phyloP scores from a whole-genome alignment of 2,888 invertebrate genomes.

The Ptychoptera contaminata region DNA sequence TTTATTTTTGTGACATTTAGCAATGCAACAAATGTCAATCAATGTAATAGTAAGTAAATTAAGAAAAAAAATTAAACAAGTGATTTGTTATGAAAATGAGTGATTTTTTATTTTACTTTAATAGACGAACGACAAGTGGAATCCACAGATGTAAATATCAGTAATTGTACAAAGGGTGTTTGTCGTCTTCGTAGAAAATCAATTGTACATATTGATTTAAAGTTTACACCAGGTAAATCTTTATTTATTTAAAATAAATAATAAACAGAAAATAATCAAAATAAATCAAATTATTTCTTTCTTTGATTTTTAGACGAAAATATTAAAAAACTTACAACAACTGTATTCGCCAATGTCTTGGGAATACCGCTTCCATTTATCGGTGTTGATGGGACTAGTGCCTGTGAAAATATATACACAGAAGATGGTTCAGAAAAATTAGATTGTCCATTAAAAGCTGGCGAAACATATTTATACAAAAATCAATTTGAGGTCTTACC shows the following conservation, averaged over 20 bases:
- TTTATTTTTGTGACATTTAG: slow-evolving; percentile 18
- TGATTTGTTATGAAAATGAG: background rate
- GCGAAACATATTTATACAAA: slow-evolving; percentile 51
- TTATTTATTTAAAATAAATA: background rate
- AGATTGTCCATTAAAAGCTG: slow-evolving; percentile 51
- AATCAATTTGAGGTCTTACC: slow-evolving; percentile 39
- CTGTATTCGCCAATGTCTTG: slow-evolving; percentile 44
- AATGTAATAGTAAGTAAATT: slow-evolving; percentile 31
- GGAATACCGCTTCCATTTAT: slow-evolving; percentile 54
- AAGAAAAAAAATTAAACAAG: slow-evolving; percentile 1
- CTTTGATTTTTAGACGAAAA: slow-evolving; percentile 36
- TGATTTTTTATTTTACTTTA: slow-evolving; percentile 16
- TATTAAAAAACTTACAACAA: slow-evolving; percentile 36
- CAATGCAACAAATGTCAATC: slow-evolving; percentile 27
- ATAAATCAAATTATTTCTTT: slow-evolving; percentile 4
- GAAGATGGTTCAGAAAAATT: slow-evolving; percentile 39
- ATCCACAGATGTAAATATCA: slow-evolving; percentile 37
- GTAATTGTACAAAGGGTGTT: slow-evolving; percentile 43
- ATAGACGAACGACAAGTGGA: slow-evolving; percentile 30
- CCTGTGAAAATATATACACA: slow-evolving; percentile 47
- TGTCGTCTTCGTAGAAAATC: slow-evolving; percentile 50
- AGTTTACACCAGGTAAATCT: slow-evolving; percentile 40
- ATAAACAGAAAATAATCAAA: background rate
- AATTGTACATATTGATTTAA: slow-evolving; percentile 36
- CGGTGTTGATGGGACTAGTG: slow-evolving; percentile 54